A percentile compares a stretch with the other conserved stretches of the same genome.
Conservation (phyloP, 2,888 invertebrate species). For the Dryocosmus kuriphilus region DNA sequence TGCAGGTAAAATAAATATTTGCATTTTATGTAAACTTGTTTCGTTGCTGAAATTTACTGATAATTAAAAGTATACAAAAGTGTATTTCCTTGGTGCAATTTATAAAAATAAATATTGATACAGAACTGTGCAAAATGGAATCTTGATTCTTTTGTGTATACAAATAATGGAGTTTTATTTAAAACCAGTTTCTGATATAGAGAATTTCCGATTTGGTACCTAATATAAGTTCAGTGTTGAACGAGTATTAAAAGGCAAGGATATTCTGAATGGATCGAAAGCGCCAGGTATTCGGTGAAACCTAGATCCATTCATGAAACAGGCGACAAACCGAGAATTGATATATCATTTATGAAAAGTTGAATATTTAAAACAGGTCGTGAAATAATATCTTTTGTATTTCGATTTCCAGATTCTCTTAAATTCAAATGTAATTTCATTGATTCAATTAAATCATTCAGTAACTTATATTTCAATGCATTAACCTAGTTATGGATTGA, state of each 20-base stretch:
- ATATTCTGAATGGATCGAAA: neutral
- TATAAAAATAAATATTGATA: no score
- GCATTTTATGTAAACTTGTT: no score
- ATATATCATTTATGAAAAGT: slow-evolving; percentile 13
- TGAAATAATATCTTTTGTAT: neutral
- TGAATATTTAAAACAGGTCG: neutral
- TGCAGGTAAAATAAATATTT: no score
- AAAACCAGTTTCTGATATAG: neutral
- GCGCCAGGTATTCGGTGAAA: neutral
- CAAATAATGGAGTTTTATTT: no score
- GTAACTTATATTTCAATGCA: neutral
- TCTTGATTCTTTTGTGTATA: neutral
- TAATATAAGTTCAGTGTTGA: neutral
- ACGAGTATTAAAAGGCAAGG: neutral
- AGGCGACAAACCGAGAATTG: neutral
- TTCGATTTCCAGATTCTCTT: neutral
- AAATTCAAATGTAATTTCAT: neutral
- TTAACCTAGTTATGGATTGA: neutral
- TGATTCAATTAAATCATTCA: neutral
- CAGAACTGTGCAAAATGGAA: neutral
- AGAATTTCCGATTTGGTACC: neutral
- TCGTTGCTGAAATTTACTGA: no score
- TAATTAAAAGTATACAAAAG: no score
- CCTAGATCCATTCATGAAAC: slow-evolving; percentile 3
- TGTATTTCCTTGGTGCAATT: no score